These are phyloP conservation scores for Matsumyia berberina DNA, from an alignment of 2,888 invertebrate species.

Conservation along the genomic window DNA sequence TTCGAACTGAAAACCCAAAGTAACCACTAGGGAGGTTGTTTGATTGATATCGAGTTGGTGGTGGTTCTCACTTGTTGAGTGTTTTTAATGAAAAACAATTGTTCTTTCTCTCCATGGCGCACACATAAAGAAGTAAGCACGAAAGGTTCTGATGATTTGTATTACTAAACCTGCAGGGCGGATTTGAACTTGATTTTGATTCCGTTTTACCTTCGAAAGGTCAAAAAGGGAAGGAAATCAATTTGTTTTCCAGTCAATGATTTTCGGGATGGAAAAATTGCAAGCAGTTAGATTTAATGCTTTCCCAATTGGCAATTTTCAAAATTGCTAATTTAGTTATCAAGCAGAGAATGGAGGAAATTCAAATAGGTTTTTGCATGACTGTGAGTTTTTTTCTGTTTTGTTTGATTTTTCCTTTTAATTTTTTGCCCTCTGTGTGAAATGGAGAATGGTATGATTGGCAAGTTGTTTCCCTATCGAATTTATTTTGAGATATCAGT, in stretches of 20 bases:
- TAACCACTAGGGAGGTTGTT: slow-evolving; percentile 13
- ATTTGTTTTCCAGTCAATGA: slow-evolving; percentile 38
- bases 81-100: slow-evolving; percentile 34
- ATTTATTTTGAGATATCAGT: too few species aligned
- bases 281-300: slow-evolving; percentile 14
- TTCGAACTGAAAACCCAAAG: background rate
- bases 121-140: slow-evolving; percentile 16
- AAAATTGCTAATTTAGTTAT: slow-evolving; percentile 4
- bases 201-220: slow-evolving; percentile 14
- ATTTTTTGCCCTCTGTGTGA: background rate
- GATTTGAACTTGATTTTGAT: slow-evolving; percentile 16
- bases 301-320: slow-evolving; percentile 21
- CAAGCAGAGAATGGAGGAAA: background rate
- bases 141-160: slow-evolving; percentile 17
- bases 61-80: slow-evolving; percentile 9
- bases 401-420: background rate
- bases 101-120: background rate
- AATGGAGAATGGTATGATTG: too few species aligned
- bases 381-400: background rate
- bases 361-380: background rate
- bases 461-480: too few species aligned
- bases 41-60: slow-evolving; percentile 29
- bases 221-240: slow-evolving; percentile 18
- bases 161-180: background rate
- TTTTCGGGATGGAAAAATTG: slow-evolving; percentile 9